Conservation (phyloP, 2,113 vertebrate genomes). For the Dipodomys spectabilis region DNA sequence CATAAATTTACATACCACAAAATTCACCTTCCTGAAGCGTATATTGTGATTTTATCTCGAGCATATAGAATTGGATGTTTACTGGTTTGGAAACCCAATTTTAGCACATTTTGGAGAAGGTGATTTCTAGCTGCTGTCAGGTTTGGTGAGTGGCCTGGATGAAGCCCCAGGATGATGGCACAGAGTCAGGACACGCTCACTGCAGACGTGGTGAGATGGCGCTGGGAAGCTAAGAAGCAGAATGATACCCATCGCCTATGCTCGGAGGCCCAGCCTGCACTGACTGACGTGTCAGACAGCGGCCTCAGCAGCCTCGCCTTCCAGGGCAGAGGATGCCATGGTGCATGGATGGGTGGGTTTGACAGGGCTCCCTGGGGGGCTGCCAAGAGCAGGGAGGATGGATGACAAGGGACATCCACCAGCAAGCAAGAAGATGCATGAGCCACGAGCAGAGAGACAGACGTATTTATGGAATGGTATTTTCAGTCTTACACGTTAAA, state of each 20-base stretch:
- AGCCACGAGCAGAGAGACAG: neutral
- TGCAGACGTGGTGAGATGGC: no score
- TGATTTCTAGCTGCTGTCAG: neutral
- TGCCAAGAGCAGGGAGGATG: neutral
- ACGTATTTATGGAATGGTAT: neutral
- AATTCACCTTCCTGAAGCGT: neutral
- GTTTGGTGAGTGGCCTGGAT: neutral
- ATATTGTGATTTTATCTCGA: neutral
- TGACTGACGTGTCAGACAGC: neutral
- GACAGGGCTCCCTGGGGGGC: neutral
- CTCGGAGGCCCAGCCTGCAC: rapidly evolving
- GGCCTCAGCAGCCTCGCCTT: neutral
- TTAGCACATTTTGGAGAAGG: neutral
- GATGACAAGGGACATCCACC: neutral
- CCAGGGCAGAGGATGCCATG: rapidly evolving
- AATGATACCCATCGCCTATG: rapidly evolving
- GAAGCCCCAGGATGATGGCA: neutral
- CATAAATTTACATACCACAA: neutral
- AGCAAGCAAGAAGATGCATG: neutral
- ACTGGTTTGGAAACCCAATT: neutral
- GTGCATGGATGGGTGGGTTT: neutral
- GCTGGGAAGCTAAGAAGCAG: neutral
- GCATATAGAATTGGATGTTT: neutral
- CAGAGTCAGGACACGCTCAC: rapidly evolving
- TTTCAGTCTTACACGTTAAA: conserved; percentile 53